phyloP scores from a whole-genome alignment of 2,888 invertebrate genomes.

The Cybosia mesomella region DNA sequence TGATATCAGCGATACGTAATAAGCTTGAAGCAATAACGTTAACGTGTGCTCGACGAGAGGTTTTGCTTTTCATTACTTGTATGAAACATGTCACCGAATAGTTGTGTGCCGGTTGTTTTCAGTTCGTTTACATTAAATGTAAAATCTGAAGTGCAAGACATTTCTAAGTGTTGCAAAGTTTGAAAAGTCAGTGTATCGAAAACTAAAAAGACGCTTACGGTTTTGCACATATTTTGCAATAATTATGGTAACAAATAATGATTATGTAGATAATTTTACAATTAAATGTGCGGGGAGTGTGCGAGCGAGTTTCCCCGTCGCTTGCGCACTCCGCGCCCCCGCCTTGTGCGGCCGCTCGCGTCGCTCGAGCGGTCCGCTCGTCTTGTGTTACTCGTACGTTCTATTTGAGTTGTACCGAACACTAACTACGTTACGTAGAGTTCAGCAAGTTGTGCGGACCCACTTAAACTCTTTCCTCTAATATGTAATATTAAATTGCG shows the following conservation, averaged over 20 bases:
- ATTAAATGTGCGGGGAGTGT: conserved; percentile 60
- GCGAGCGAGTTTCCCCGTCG: conserved; percentile 73
- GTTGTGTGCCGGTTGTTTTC: conserved; percentile 82
- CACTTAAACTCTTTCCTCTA: conserved; percentile 58
- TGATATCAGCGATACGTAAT: conserved; percentile 78
- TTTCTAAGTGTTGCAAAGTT: conserved; percentile 79
- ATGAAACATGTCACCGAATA: conserved; percentile 79
- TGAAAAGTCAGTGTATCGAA: conserved; percentile 82
- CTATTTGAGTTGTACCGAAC: conserved; percentile 21
- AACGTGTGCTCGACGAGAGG: conserved; percentile 78
- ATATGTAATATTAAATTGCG: conserved; percentile 66
- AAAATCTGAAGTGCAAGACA: conserved; percentile 76
- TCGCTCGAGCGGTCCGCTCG: conserved; percentile 40
- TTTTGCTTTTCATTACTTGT: conserved; percentile 77
- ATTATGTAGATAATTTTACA: conserved; percentile 78
- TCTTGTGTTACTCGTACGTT: conserved; percentile 41
- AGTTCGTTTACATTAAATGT: conserved; percentile 75
- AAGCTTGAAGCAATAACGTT: conserved; percentile 83
- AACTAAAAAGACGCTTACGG: conserved; percentile 83
- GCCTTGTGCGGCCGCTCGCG: conserved; percentile 33
- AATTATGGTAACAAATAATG: conserved; percentile 77
- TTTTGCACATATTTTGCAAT: conserved; percentile 86
- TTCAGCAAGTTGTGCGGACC: conserved; percentile 57
- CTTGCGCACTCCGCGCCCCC: conserved; percentile 58
- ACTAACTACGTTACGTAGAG: conserved; percentile 17